Base-by-base conservation (phyloP, 2,797 vertebrate species). In the Danio kyathit region DNA sequence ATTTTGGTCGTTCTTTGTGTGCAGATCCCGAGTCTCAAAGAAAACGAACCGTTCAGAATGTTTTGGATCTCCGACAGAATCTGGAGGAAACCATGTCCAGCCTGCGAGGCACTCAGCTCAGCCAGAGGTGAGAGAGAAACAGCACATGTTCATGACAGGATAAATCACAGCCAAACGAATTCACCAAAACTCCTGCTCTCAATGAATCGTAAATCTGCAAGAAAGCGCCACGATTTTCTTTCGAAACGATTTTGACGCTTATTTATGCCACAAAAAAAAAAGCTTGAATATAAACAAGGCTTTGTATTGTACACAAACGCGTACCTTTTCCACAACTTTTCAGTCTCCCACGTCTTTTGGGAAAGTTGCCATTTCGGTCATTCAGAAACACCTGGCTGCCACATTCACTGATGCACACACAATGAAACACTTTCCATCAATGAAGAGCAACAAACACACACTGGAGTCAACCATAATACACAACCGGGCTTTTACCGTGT, bases 51-150 rank as follows among this genome's bases (percentile, higher is more conserved):
- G 97, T 99, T 83, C 98, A 99, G 93, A 99, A 99, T 83, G 98
- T 99, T 51, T 94, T 99, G 85, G 98, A 99, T 91, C 96, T 99
- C 17, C 95, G 98, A 40, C 98, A 99, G 93, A 99, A 99, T 89
- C 90, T 99, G 92, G 97, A 99, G 88, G 98, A 99, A 79, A 99
- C 98, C 49, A 99, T 99, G 98, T 97, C 97, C 63, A 99, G 97
- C 88, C 93, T 99, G 61, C 94, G 97, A 41, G 98, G 97, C 43
- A 96, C 97, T 79, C 97, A 99, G 89, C 96, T 98, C 76, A 94
- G 96, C 81, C 98, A 99, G 90, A 97, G 97, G 98, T 99, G 84
- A 91, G 91, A 91, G 91, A 40, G 2, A 76, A 75, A 9, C 21
- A 78, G 21, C 29, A 63, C 76, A 56, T n/a, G 13, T 17, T 40